Percentiles rank a stretch among this genome's conserved stretches.
phyloP scores from a whole-genome alignment of 2,113 vertebrate species.

The Mellivora capensis region DNA sequence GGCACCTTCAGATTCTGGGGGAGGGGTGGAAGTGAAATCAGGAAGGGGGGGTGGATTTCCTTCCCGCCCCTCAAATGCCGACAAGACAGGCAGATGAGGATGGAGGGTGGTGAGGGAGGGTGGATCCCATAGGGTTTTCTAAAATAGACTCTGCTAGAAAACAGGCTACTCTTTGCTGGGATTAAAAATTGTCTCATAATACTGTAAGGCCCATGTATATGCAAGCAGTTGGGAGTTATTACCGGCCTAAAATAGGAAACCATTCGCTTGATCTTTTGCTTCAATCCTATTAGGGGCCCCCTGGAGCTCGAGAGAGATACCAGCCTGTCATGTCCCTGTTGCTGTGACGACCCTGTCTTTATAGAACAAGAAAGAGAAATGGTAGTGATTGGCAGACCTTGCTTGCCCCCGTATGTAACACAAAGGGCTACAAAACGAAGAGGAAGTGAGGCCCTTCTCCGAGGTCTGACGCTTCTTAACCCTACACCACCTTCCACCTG shows the following conservation, averaged over 20 bases:
- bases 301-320: slow-evolving; percentile 87
- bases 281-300: slow-evolving; percentile 91
- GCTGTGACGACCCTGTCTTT: slow-evolving; percentile 90
- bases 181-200: slow-evolving; percentile 80
- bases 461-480: slow-evolving; percentile 89
- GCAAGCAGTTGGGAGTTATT: slow-evolving; percentile 85
- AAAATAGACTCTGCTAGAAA: slow-evolving; percentile 60
- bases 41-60: neutral
- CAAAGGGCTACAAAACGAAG: slow-evolving; percentile 92
- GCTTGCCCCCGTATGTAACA: slow-evolving; percentile 89
- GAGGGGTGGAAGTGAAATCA: neutral
- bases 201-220: slow-evolving; percentile 85
- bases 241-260: slow-evolving; percentile 86
- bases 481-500: slow-evolving; percentile 87
- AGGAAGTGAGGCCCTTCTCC: slow-evolving; percentile 91
- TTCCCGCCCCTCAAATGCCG: neutral
- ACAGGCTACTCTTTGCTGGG: slow-evolving; percentile 75
- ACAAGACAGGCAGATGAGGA: neutral
- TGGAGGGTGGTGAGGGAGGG: neutral
- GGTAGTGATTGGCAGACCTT: slow-evolving; percentile 91
- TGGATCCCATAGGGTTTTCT: slow-evolving; percentile 50
- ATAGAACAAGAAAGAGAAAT: slow-evolving; percentile 85
- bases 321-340: slow-evolving; percentile 88
- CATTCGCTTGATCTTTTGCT: slow-evolving; percentile 87
- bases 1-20: slow-evolving; percentile 62